Percentiles rank a stretch among this genome's conserved stretches.
Conservation (phyloP, 2,797 vertebrate species). For the Centropyge bicolor region DNA sequence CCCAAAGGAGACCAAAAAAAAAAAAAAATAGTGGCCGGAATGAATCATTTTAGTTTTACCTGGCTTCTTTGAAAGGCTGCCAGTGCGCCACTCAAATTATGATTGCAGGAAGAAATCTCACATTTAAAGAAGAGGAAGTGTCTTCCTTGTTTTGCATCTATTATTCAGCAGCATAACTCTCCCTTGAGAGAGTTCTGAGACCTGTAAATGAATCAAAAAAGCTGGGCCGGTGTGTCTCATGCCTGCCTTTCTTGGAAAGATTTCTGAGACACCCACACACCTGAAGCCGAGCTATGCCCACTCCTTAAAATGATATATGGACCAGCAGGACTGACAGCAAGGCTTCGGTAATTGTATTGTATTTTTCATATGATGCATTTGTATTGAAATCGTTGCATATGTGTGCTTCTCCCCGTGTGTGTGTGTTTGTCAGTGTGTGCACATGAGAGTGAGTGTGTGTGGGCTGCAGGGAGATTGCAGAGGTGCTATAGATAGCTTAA, state of each 20-base stretch:
- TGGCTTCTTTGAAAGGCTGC: conserved; percentile 15
- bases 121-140: conserved; percentile 47
- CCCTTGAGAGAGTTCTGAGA: conserved; percentile 64
- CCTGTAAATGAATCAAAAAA: conserved; percentile 78
- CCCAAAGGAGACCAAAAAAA: not conserved
- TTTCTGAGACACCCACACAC: conserved; percentile 36
- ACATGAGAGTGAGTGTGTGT: conserved; percentile 34
- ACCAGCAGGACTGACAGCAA: conserved; percentile 47
- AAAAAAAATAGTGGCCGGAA: not conserved
- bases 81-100: conserved; percentile 24
- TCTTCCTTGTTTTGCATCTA: conserved; percentile 71
- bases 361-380: conserved; percentile 71
- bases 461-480: conserved; percentile 63
- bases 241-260: conserved; percentile 48
- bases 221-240: conserved; percentile 51
- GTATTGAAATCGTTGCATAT: conserved; percentile 62
- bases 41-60: conserved; percentile 9
- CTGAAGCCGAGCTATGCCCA: conserved; percentile 18
- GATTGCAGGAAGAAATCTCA: conserved; percentile 46
- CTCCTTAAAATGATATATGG: conserved; percentile 60
- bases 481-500: conserved; percentile 73
- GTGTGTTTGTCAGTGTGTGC: conserved; percentile 2
- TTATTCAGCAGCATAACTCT: conserved; percentile 74
- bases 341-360: conserved; percentile 63
- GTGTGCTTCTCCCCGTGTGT: not conserved